These are phyloP conservation scores for Minunthozetes semirufus DNA, from an alignment of 2,888 invertebrate species.

Conservation along the genomic window DNA sequence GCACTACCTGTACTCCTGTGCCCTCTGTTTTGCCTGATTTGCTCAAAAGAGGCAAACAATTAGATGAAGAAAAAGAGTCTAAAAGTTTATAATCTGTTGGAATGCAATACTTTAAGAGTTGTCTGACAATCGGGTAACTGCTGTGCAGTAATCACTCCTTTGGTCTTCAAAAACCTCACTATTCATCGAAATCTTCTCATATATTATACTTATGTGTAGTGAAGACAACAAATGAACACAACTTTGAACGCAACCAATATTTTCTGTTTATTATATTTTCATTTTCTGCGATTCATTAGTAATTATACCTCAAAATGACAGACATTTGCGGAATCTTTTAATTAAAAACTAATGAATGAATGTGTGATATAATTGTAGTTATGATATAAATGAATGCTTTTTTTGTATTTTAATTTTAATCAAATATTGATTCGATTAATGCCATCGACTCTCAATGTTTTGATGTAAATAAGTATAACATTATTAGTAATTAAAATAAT, in stretches of 20 bases:
- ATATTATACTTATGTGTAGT: slow-evolving; percentile 12
- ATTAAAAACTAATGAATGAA: neutral
- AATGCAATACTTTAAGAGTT: neutral
- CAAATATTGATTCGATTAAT: slow-evolving; percentile 23
- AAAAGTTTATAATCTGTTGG: neutral
- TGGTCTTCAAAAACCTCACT: neutral
- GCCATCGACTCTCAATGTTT: slow-evolving; percentile 2
- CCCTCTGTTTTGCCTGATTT: slow-evolving; percentile 1
- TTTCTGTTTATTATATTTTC: neutral
- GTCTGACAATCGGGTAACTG: neutral
- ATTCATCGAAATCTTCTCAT: neutral
- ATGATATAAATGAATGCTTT: slow-evolving; percentile 25
- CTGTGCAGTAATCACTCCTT: slow-evolving; percentile 16
- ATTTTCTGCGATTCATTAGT: slow-evolving; percentile 1
- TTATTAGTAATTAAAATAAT: slow-evolving; percentile 9
- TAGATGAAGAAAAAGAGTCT: neutral
- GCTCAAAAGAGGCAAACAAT: neutral
- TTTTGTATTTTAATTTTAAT: slow-evolving; percentile 24
- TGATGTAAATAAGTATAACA: slow-evolving; percentile 17
- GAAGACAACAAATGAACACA: slow-evolving; percentile 1
- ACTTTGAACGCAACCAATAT: neutral
- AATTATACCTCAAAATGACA: slow-evolving; percentile 16
- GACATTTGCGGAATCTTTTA: slow-evolving; percentile 2
- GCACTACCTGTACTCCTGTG: neutral
- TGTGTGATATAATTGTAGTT: slow-evolving; percentile 26